Percentiles rank a stretch among this genome's conserved stretches.
These are phyloP conservation scores for Epizoanthus scotinus DNA, from an alignment of 92 coral and sea anemone species.

Conservation along the genomic window DNA sequence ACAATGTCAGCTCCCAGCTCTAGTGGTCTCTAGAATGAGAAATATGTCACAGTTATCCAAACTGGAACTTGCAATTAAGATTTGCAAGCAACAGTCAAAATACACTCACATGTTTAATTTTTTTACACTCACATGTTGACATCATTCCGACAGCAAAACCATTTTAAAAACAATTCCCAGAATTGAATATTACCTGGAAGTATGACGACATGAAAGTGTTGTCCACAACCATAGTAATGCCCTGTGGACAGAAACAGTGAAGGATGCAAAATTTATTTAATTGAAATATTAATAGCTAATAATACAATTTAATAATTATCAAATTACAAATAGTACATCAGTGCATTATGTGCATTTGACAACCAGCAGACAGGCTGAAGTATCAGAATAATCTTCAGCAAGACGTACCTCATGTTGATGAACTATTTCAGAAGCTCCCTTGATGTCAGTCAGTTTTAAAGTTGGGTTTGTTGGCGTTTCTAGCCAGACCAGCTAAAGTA, in stretches of 20 bases:
- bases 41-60: not conserved
- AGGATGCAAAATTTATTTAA: not conserved
- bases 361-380: not conserved
- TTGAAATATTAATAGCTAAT: not conserved
- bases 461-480: constrained; percentile 99
- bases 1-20: constrained; percentile 96
- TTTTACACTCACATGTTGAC: too few relatives aligned
- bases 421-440: constrained; percentile 83
- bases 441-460: constrained; percentile 85
- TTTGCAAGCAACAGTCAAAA: not conserved
- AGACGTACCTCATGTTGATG: constrained; percentile 78
- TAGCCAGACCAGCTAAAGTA: constrained; percentile 85
- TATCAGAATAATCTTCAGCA: not conserved
- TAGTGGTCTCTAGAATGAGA: constrained; percentile 78
- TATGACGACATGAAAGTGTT: constrained; percentile 95
- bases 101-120: not conserved
- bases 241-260: constrained; percentile 54
- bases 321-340: not conserved
- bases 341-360: too few relatives aligned
- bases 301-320: not conserved
- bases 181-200: constrained; percentile 72
- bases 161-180: too few relatives aligned
- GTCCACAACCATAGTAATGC: constrained; percentile 85
- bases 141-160: too few relatives aligned
- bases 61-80: not conserved